phyloP scores from a whole-genome alignment of 1,140 invertebrate species.

The Phymorhynchus buccinoides region DNA sequence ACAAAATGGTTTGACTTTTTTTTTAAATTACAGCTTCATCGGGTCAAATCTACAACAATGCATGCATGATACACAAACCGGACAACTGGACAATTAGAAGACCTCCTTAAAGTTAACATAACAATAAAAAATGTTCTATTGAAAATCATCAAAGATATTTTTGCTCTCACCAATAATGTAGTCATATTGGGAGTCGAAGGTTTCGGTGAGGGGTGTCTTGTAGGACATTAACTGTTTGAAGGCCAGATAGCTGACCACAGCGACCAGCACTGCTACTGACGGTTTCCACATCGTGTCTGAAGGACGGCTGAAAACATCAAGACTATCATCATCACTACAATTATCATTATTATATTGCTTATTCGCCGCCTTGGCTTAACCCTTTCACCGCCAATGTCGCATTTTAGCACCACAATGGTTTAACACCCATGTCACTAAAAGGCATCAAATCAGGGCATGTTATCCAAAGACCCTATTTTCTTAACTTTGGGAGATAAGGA shows the following conservation, averaged over 20 bases:
- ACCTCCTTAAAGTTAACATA: not conserved
- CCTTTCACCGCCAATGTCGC: no score
- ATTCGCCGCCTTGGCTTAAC: no score
- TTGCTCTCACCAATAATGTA: constrained; percentile 43
- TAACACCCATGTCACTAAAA: no score
- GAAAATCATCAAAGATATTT: no score
- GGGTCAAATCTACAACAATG: not conserved
- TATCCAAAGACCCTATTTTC: no score
- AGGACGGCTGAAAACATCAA: no score
- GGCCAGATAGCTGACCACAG: not conserved
- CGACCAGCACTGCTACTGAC: not conserved
- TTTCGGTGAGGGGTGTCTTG: constrained; percentile 22
- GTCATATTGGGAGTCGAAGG: constrained; percentile 38
- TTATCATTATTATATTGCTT: no score
- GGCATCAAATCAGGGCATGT: no score
- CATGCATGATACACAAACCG: not conserved
- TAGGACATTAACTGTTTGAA: not conserved
- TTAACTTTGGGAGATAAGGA: no score
- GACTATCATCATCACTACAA: no score
- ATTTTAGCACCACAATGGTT: no score
- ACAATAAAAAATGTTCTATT: not conserved
- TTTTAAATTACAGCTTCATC: not conserved
- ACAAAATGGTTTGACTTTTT: not conserved
- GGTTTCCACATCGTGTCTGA: constrained; percentile 6
- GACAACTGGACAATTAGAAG: not conserved